These are phyloP conservation scores for Marisa cornuarietis DNA, from an alignment of 1,140 invertebrate genomes.

Conservation along the genomic window DNA sequence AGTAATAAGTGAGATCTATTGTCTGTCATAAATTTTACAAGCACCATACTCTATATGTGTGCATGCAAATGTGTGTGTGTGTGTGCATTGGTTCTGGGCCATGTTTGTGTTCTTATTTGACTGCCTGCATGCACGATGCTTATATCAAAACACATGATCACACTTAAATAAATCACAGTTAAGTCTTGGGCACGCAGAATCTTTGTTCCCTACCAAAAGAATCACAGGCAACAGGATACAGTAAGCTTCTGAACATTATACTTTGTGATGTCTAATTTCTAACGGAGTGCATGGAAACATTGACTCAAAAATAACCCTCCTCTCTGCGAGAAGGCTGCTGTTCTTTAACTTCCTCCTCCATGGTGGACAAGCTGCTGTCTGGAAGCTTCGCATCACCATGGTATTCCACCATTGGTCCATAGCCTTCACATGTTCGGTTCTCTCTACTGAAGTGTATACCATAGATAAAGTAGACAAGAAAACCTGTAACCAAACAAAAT, in stretches of 20 bases:
- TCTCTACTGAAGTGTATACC: conserved; percentile 90
- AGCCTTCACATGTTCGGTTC: conserved; percentile 68
- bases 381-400: conserved; percentile 39
- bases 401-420: conserved; percentile 57
- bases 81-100: conserved; percentile 4
- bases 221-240: no score
- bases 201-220: no score
- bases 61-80: conserved; percentile 11
- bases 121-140: not conserved
- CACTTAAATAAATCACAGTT: no score
- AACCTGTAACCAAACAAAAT: conserved; percentile 69
- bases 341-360: conserved; percentile 50
- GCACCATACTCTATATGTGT: not conserved
- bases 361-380: conserved; percentile 30
- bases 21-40: no score
- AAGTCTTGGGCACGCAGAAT: no score
- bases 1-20: no score
- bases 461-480: conserved; percentile 88
- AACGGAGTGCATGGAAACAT: no score
- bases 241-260: no score
- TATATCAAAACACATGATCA: no score
- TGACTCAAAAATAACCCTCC: conserved; percentile 22
- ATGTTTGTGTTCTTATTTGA: not conserved
- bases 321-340: conserved; percentile 43
- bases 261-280: no score